These are phyloP conservation scores for Leptinotarsa peninsularis DNA, from an alignment of 2,888 invertebrate genomes.

Conservation along the genomic window DNA sequence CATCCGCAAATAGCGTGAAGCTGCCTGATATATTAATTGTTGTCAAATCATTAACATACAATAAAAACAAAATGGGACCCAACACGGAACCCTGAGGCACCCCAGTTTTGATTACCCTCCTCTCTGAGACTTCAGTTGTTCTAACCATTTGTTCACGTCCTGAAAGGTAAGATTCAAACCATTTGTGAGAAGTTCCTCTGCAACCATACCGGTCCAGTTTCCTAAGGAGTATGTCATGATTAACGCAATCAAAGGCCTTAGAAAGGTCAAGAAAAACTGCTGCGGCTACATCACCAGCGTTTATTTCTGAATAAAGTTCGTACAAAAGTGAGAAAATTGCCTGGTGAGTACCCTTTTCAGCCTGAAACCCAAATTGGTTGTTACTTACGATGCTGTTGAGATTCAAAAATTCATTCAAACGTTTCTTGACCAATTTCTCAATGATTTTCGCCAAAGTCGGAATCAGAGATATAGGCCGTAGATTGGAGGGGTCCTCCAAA, in stretches of 20 bases:
- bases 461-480: too few species aligned
- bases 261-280: too few species aligned
- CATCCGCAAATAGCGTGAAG: too few species aligned
- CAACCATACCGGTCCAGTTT: slow-evolving; percentile 21
- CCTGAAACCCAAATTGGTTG: background rate
- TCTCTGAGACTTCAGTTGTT: slow-evolving; percentile 1
- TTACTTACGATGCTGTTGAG: background rate
- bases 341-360: background rate
- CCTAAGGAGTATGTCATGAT: background rate
- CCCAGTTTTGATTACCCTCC: background rate
- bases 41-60: too few species aligned
- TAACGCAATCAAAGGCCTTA: too few species aligned
- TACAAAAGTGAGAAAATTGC: slow-evolving; percentile 4
- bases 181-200: slow-evolving; percentile 18
- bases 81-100: slow-evolving; percentile 5
- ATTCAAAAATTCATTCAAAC: background rate
- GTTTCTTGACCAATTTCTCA: slow-evolving; percentile 5
- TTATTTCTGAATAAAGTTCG: background rate
- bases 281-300: background rate
- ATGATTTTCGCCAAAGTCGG: too few species aligned
- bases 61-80: too few species aligned
- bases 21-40: too few species aligned
- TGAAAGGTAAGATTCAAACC: slow-evolving; percentile 17
- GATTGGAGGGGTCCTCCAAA: too few species aligned
- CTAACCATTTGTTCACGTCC: slow-evolving; percentile 11